A percentile compares a stretch with the other conserved stretches of the same genome.
phyloP scores from a whole-genome alignment of 2,888 invertebrate species.

The Teleiodes luculella region DNA sequence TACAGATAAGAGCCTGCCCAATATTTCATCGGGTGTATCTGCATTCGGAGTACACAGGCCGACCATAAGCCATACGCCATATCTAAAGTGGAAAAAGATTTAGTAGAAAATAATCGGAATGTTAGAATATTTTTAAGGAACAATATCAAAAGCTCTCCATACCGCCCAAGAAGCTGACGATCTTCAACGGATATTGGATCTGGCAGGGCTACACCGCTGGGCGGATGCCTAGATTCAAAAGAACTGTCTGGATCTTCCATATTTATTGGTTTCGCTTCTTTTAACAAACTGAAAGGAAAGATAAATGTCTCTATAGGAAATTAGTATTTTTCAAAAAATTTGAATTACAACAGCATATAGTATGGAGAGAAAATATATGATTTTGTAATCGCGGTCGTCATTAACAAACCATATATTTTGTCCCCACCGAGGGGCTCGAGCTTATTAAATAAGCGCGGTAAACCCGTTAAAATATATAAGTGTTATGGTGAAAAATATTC shows the following conservation, averaged over 20 bases:
- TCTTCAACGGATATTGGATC: conserved; percentile 91
- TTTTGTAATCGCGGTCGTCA: too few relatives aligned
- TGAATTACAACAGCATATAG: too few relatives aligned
- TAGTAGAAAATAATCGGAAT: not conserved
- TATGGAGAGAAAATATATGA: too few relatives aligned
- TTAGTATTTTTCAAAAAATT: not conserved
- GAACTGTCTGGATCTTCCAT: conserved; percentile 79
- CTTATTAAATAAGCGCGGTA: too few relatives aligned
- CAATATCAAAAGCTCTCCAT: conserved; percentile 8
- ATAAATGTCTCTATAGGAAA: too few relatives aligned
- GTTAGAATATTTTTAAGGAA: not conserved
- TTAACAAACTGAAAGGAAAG: conserved; percentile 87
- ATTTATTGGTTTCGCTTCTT: conserved; percentile 92
- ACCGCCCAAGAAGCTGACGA: conserved; percentile 88
- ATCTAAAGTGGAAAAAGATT: conserved; percentile 67
- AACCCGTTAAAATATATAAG: too few relatives aligned
- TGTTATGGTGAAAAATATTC: too few relatives aligned
- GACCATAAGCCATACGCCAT: conserved; percentile 98
- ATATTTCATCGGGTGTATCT: conserved; percentile 86
- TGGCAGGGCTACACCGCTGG: conserved; percentile 53
- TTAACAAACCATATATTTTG: too few relatives aligned
- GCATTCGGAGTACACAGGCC: conserved; percentile 92
- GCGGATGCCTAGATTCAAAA: conserved; percentile 61
- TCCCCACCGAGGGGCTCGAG: too few relatives aligned
- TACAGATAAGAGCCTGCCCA: conserved; percentile 96